Base-by-base conservation (phyloP, 2,797 vertebrate species). In the Brachymystax lenok region DNA sequence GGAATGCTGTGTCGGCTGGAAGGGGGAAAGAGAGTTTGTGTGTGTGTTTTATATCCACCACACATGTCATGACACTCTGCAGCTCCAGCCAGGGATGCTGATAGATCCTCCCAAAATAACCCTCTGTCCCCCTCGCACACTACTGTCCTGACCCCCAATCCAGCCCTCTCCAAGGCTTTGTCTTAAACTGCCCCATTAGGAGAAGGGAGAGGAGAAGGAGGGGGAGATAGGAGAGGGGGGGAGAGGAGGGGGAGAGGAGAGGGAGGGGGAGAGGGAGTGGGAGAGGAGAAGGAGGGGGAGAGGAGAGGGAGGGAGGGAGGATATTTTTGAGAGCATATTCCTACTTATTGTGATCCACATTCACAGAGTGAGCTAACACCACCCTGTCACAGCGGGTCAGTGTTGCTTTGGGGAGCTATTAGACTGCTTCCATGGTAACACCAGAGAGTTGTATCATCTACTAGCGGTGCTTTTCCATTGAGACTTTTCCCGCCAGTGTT, bases 61-160 rank as follows among this genome's bases (percentile, higher is more conserved):
- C 94, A 95, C 92, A 92, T 94, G 93, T 88, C 93, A 91, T 94
- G 93, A 94, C 94, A 94, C 91, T 94, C 83, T 78, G 75, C 79
- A 46, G 40, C 40, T 46, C 40, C 10, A 46, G 40, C 40, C 40
- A 46, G 79, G 81, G 83, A 87, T 91, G 86, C 90, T 92, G 93
- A 94, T 93, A 94, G 83, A 87, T 77, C 19, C n/a, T 88, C 94
- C 93, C 79, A 67, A 95, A 93, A 94, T 93, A 95, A 88, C 87
- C 76, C 35, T 59, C 35, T 70, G 61, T 54, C 83, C 8, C 21
- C 30, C 51, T 21, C 52, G 63, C 59, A 27, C 21, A 21, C 59
- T 1, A 21, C 59, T 1, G 3, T 12, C 64, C 56, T 67, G 86
- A 68, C 83, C 80, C 10, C 71, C 79, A 71, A 74, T 59, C 71